A percentile compares a stretch with the other conserved stretches of the same genome.
Evolutionary conservation across 2,888 invertebrate genomes (phyloP).

Genomic region (Hydraecia micacea): DNA sequence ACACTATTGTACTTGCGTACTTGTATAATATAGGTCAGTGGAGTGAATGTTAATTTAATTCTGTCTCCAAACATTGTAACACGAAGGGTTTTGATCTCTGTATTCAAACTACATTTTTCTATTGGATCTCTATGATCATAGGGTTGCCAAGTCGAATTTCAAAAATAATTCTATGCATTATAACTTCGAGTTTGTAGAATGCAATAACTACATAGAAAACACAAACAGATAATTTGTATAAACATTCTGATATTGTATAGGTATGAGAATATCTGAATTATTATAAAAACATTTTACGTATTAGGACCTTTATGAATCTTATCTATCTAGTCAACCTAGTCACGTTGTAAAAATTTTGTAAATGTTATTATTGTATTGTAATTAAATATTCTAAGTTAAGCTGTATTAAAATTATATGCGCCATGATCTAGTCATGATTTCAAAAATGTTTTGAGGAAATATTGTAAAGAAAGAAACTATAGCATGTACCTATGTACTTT

Average conservation of each 20-base stretch:
- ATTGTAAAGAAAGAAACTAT: conserved; percentile 53
- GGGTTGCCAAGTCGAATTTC: not conserved
- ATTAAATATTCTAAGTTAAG: conserved; percentile 40
- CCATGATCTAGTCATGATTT: conserved; percentile 45
- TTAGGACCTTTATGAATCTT: conserved; percentile 38
- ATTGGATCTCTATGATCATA: not conserved
- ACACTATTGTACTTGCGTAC: not conserved
- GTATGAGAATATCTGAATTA: conserved; percentile 29
- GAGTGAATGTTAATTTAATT: not conserved
- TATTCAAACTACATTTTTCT: not conserved
- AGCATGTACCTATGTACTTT: conserved; percentile 41
- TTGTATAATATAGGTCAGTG: too few relatives aligned
- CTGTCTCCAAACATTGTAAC: not conserved
- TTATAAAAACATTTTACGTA: conserved; percentile 11
- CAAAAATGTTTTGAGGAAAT: conserved; percentile 39
- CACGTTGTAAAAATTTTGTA: conserved; percentile 70
- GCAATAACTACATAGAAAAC: conserved; percentile 13
- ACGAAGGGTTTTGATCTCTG: not conserved
- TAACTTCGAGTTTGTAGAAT: conserved; percentile 18
- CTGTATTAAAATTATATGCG: conserved; percentile 38
- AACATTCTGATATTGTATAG: not conserved
- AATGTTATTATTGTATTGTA: conserved; percentile 63
- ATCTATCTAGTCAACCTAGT: conserved; percentile 65
- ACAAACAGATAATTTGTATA: conserved; percentile 14
- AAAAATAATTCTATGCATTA: conserved; percentile 1